Conservation (phyloP, 2,888 invertebrate genomes). For the Barypeithes pellucidus region DNA sequence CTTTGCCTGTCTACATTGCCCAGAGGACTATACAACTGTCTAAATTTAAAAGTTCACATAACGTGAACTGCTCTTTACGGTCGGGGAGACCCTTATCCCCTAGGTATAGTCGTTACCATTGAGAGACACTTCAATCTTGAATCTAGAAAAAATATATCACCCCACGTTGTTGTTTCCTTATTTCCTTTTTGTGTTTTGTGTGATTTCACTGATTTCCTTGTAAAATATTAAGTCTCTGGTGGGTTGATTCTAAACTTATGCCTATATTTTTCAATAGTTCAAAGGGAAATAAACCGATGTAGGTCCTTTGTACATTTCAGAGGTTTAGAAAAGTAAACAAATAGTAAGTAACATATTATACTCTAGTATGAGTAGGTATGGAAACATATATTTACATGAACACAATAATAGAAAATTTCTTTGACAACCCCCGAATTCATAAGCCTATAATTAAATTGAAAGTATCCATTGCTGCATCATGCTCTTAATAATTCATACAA, state of each 20-base stretch:
- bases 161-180: constrained; percentile 30
- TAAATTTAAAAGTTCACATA: constrained; percentile 61
- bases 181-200: constrained; percentile 25
- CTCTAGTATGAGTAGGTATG: too few species aligned
- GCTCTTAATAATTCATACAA: too few species aligned
- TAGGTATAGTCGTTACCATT: constrained; percentile 57
- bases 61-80: constrained; percentile 50
- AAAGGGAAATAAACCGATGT: not conserved
- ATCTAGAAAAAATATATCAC: constrained; percentile 55
- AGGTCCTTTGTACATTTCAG: too few species aligned
- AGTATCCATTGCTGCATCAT: too few species aligned
- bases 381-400: too few species aligned
- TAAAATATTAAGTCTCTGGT: constrained; percentile 30
- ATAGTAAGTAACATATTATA: too few species aligned
- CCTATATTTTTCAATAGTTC: not conserved
- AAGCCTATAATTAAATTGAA: too few species aligned
- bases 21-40: constrained; percentile 58
- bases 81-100: constrained; percentile 54
- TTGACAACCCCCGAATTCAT: too few species aligned
- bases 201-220: constrained; percentile 8
- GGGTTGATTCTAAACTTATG: constrained; percentile 2
- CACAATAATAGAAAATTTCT: too few species aligned
- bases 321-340: too few species aligned
- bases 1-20: constrained; percentile 42
- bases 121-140: constrained; percentile 58